These are phyloP conservation scores for Orthonevra nobilis DNA, from an alignment of 2,888 invertebrate species.

Conservation along the genomic window DNA sequence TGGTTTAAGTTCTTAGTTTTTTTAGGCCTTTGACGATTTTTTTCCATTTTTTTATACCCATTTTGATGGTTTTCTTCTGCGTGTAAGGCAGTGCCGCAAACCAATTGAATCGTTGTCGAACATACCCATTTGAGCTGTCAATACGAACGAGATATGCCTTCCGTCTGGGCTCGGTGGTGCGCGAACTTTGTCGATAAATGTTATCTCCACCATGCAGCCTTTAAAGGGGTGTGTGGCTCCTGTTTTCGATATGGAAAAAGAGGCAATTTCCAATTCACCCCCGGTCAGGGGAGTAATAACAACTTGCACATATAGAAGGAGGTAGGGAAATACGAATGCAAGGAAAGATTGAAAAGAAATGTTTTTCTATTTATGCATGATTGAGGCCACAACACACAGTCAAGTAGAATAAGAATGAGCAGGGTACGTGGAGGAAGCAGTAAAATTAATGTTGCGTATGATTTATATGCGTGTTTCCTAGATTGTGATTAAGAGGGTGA, in stretches of 20 bases:
- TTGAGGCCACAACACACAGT: constrained; percentile 45
- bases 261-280: constrained; percentile 15
- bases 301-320: constrained; percentile 22
- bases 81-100: too few species aligned
- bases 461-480: too few species aligned
- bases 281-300: constrained; percentile 16
- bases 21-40: constrained; percentile 11
- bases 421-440: neutral
- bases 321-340: neutral
- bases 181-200: constrained; percentile 61
- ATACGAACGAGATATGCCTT: too few species aligned
- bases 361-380: constrained; percentile 59
- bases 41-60: constrained; percentile 24
- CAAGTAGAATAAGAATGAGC: too few species aligned
- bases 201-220: constrained; percentile 64
- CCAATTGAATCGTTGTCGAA: too few species aligned
- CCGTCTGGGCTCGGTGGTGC: constrained; percentile 50
- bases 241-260: constrained; percentile 39
- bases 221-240: constrained; percentile 42
- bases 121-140: constrained; percentile 33
- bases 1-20: constrained; percentile 32
- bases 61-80: too few species aligned
- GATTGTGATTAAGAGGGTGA: too few species aligned
- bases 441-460: too few species aligned
- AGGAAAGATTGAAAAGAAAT: constrained; percentile 46